Base-by-base conservation (phyloP, 1,140 invertebrate genomes). In the Drosophila varians region DNA sequence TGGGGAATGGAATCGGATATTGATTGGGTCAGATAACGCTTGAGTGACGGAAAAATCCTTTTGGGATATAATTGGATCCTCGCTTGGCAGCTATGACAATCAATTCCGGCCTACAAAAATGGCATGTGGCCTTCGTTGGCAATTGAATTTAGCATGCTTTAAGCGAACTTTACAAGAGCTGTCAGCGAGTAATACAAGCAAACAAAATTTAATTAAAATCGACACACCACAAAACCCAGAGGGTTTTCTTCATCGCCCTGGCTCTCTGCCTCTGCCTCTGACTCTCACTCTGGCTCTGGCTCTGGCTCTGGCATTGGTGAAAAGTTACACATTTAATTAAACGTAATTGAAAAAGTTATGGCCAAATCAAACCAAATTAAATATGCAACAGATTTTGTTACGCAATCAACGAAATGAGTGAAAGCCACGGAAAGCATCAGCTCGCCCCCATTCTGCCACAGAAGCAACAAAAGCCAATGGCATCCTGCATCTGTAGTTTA, bases 331-430 rank as follows among this genome's bases (percentile, higher is more conserved):
- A 77, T 86, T 86, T 86, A 86, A 86, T 86, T 86, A 86, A 86
- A 80, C 62, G 40, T 80, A 86, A 86, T 86, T 86, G 80, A 57
- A 80, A 86, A 86, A 80, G 76, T 86, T 76, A 80, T 87, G 68
- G 60, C 57, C 51, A 86, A 84, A 86, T 86, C 80, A 79, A 80
- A 87, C 55, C 68, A 18, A 86, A 80, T 86, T 80, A 80, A 86
- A 86, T 86, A 86, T 86, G 80, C 80, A 86, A 74, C 76, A 74
- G 76, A 80, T 86, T 86, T 68, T 26, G 61, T 57, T 76, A 43
- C 60, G 68, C 46, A 84, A 84, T 68, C 79, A 75, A 51, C 54
- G 65, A 45, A 65, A 45, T 60, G 64, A 55, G 64, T 62, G 55
- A 51, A 72, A 40, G 48, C 43, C 56, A 60, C 55, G 60, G 54